Evolutionary conservation across 2,113 vertebrate genomes (phyloP).

Genomic region (Platysteira castanea): DNA sequence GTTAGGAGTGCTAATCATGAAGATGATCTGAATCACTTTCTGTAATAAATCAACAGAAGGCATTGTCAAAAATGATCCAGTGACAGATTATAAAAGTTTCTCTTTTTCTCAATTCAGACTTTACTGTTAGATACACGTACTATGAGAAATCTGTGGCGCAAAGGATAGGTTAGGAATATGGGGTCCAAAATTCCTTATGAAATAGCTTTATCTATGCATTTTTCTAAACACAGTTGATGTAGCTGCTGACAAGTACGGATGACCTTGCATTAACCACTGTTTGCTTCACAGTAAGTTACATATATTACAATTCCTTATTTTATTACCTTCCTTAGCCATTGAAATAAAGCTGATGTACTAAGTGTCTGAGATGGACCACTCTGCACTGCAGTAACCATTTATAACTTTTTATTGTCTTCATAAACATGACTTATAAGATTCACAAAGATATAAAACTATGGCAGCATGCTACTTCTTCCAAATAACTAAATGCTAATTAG

Average conservation of each 20-base stretch:
- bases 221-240: neutral
- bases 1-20: neutral
- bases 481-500: neutral
- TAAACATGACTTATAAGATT: constrained; percentile 62
- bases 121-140: neutral
- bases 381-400: constrained; percentile 28
- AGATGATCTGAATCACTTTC: neutral
- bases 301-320: constrained; percentile 18
- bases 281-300: constrained; percentile 2
- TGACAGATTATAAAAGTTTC: neutral
- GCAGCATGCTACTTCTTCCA: neutral
- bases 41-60: neutral
- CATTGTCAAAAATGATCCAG: neutral
- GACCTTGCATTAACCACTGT: neutral
- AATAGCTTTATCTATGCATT: neutral
- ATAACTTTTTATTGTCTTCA: constrained; percentile 50
- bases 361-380: constrained; percentile 12
- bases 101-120: neutral
- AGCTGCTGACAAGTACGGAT: neutral
- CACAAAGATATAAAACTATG: constrained; percentile 28
- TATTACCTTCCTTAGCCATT: constrained; percentile 25
- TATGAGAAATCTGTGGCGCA: neutral
- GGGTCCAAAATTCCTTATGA: neutral
- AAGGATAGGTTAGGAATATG: neutral
- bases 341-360: constrained; percentile 48